phyloP scores from a whole-genome alignment of 1,140 invertebrate species.

The Carposina sasakii region DNA sequence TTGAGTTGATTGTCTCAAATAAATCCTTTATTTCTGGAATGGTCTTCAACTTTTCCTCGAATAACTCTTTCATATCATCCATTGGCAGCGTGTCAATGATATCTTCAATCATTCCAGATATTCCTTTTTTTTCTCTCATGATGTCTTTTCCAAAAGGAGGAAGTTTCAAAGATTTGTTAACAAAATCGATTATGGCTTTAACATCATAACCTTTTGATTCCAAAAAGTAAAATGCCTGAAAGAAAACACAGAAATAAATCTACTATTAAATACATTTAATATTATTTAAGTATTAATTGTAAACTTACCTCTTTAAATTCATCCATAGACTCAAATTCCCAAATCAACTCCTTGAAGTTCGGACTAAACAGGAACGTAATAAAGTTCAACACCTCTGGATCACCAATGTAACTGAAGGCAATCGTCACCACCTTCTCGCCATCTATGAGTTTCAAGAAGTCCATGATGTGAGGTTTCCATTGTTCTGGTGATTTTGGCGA shows the following conservation, averaged over 20 bases:
- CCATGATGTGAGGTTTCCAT: conserved; percentile 23
- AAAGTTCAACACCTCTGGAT: conserved; percentile 31
- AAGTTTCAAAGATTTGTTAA: conserved; percentile 28
- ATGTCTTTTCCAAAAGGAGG: conserved; percentile 21
- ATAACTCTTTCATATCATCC: conserved; percentile 30
- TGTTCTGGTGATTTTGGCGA: too few species aligned
- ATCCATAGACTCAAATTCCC: conserved; percentile 24
- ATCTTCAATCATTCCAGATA: conserved; percentile 28
- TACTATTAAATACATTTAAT: conserved; percentile 9
- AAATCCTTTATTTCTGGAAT: conserved; percentile 26
- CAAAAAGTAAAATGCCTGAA: conserved; percentile 28
- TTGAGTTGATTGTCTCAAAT: conserved; percentile 25
- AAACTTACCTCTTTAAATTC: conserved; percentile 31
- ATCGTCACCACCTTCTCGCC: conserved; percentile 20
- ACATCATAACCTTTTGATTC: conserved; percentile 30
- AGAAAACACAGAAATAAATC: conserved; percentile 3
- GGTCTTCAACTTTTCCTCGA: conserved; percentile 31
- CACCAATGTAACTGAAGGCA: conserved; percentile 22
- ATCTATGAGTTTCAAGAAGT: conserved; percentile 32
- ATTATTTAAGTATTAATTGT: not conserved
- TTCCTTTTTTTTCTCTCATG: conserved; percentile 14
- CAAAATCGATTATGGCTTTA: conserved; percentile 16
- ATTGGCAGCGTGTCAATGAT: conserved; percentile 24
- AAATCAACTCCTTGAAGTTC: conserved; percentile 25
- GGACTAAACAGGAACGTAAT: conserved; percentile 23